Evolutionary conservation across 2,888 invertebrate genomes (phyloP), one percentile per base, ranked within the genome.

Genomic region (Noctua janthina): DNA sequence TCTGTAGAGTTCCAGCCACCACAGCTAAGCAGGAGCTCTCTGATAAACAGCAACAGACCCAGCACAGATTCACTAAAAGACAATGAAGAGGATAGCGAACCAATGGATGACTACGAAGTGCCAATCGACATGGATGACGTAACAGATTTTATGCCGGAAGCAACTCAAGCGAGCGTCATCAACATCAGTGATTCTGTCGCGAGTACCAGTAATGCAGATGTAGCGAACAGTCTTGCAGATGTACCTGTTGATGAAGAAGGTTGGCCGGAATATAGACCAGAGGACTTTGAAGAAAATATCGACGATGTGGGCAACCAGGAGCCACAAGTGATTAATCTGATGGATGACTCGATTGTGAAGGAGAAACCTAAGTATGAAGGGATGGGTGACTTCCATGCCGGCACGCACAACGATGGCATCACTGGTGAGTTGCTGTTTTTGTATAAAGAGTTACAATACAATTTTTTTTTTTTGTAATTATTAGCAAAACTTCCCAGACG

Each of bases 371-470:
- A 95, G 82, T 95, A 97, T 87, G 95, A 95, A 81, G 96, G 95
- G 2, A 96, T 97, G 91, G 97, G 97, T 0, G 95, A 97, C 82
- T 98, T 98, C 88, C 96, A 97, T 76, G 97, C 97, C 8, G 97
- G 97, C 81, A 97, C 97, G 29, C 96, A 97, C 86, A 98, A 98
- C 92, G 98, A 98, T 93, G 98, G 98, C 1, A 97, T 97, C 0
- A 98, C 98, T 83, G 97, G 97, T 96, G 90, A 88, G 79, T 77
- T 72, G 3, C n/a, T 6, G n/a, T 15, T 71, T 78, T 66, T 46
- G 13, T 46, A 20, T 7, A 51, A 20, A 39, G 6, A 20, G 10
- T 43, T n/a, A n/a, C 5, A 10, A 35, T 54, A 35, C 17, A 29
- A 8, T 4, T 0, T 13, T 0, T 7, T 77, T 77, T 77, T 77